These are phyloP conservation scores for Erebia ligea DNA, from an alignment of 2,888 invertebrate genomes.

Conservation along the genomic window DNA sequence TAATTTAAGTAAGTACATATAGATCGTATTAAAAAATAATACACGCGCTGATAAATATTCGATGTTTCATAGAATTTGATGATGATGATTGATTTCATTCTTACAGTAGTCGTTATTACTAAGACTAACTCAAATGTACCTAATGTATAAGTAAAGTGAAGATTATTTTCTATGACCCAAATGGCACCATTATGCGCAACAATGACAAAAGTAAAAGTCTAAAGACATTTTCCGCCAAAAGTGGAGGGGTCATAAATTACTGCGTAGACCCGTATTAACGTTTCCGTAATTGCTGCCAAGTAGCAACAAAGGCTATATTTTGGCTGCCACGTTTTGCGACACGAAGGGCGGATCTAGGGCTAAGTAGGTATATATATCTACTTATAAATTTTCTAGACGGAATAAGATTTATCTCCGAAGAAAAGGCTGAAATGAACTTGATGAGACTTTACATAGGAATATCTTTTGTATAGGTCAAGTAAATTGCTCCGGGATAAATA, in stretches of 20 bases:
- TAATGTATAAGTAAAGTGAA: background rate
- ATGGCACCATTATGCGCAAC: slow-evolving; percentile 15
- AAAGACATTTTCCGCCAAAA: slow-evolving; percentile 44
- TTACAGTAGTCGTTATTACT: too few relatives aligned
- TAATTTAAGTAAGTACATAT: too few relatives aligned
- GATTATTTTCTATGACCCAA: background rate
- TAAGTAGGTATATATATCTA: slow-evolving; percentile 43
- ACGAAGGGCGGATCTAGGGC: slow-evolving; percentile 35
- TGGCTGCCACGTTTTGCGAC: slow-evolving; percentile 44
- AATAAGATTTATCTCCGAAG: slow-evolving; percentile 65
- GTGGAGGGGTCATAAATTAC: slow-evolving; percentile 55
- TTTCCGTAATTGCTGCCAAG: slow-evolving; percentile 61
- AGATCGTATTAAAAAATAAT: too few relatives aligned
- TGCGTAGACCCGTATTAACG: slow-evolving; percentile 54
- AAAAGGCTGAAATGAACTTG: too few relatives aligned
- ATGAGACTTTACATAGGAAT: too few relatives aligned
- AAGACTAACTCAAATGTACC: background rate
- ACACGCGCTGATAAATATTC: too few relatives aligned
- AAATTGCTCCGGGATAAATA: too few relatives aligned
- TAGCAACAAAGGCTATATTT: slow-evolving; percentile 55
- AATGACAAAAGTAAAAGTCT: slow-evolving; percentile 31
- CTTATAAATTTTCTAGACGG: slow-evolving; percentile 55
- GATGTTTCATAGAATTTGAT: too few relatives aligned
- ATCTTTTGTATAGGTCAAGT: too few relatives aligned
- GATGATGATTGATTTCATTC: too few relatives aligned